These are phyloP conservation scores for Umimayanthus kanabou DNA, from an alignment of 92 coral and sea anemone species.

Conservation along the genomic window DNA sequence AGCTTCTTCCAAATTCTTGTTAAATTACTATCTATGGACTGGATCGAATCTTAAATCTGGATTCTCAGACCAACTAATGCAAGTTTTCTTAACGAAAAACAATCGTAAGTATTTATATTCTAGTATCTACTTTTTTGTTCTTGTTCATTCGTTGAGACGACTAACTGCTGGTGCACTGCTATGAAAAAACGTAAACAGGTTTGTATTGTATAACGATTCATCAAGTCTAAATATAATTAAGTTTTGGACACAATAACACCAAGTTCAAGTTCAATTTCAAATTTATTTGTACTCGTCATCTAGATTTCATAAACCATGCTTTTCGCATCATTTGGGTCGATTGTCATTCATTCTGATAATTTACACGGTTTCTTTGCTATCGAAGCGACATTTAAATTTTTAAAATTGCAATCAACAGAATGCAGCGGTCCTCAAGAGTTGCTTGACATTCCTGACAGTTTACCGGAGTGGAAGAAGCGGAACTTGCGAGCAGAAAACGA, in stretches of 20 bases:
- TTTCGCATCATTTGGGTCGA: too few relatives aligned
- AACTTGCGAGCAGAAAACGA: slow-evolving; percentile 7
- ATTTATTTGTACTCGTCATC: too few relatives aligned
- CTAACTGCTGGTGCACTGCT: not conserved
- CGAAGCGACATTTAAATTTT: too few relatives aligned
- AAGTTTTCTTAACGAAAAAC: not conserved
- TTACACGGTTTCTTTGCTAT: too few relatives aligned
- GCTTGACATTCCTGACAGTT: not conserved
- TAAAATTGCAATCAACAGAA: not conserved
- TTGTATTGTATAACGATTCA: not conserved
- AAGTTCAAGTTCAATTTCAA: too few relatives aligned
- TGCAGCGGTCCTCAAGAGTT: not conserved
- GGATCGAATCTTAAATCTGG: too few relatives aligned
- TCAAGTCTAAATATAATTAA: not conserved
- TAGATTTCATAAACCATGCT: too few relatives aligned
- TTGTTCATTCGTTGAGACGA: not conserved
- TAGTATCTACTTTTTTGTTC: not conserved
- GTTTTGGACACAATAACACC: too few relatives aligned
- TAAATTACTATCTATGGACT: too few relatives aligned
- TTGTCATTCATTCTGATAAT: too few relatives aligned
- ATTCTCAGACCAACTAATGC: too few relatives aligned
- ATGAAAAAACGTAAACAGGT: not conserved
- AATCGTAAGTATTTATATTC: not conserved
- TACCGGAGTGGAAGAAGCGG: not conserved
- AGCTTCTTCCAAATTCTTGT: too few relatives aligned